These are phyloP conservation scores for Centropus bengalensis DNA, from an alignment of 2,113 vertebrate species.

Conservation along the genomic window DNA sequence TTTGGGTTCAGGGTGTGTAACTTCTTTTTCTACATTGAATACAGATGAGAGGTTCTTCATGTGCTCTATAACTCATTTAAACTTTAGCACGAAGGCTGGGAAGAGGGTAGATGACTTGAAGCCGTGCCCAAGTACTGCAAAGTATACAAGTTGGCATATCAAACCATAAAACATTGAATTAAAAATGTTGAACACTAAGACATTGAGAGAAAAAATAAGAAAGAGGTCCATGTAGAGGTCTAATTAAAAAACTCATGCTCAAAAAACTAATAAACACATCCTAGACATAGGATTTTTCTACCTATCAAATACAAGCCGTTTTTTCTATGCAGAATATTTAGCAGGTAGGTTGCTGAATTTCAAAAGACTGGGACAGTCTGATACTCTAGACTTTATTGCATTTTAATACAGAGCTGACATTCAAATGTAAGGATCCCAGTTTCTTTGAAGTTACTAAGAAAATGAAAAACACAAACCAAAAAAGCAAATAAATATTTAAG, in stretches of 20 bases:
- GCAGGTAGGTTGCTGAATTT: background rate
- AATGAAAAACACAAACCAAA: background rate
- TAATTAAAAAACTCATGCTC: background rate
- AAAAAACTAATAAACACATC: background rate
- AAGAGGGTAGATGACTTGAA: background rate
- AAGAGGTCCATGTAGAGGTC: rapidly evolving
- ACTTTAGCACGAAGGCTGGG: background rate
- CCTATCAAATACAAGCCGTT: rapidly evolving
- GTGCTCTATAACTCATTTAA: background rate
- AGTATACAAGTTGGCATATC: background rate
- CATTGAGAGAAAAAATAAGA: rapidly evolving
- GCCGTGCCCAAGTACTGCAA: background rate
- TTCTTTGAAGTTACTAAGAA: background rate
- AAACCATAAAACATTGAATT: background rate
- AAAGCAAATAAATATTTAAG: background rate
- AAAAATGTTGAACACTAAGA: background rate
- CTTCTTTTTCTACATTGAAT: background rate
- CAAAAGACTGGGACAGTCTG: background rate
- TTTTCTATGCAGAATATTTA: background rate
- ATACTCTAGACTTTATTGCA: background rate
- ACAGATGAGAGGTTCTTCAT: background rate
- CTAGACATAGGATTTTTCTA: rapidly evolving
- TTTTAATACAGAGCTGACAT: background rate
- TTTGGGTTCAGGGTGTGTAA: no score
- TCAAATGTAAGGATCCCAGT: rapidly evolving